A percentile compares a stretch with the other conserved stretches of the same genome.
Conservation (phyloP, 2,113 vertebrate species). For the Macaca nemestrina region DNA sequence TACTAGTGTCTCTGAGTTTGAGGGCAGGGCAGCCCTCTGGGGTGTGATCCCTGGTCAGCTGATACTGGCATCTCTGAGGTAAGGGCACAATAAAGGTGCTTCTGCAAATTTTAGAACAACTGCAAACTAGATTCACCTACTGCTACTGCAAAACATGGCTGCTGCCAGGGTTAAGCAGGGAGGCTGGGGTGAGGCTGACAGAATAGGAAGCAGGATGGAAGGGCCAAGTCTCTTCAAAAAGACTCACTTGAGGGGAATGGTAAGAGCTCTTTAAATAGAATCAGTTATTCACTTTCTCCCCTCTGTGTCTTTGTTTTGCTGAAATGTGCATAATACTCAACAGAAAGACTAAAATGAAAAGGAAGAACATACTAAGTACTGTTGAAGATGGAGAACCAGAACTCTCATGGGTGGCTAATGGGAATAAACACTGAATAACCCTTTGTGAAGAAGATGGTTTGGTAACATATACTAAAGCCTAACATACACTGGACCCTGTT, state of each 20-base stretch:
- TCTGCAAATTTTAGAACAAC: background rate
- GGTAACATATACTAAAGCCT: background rate
- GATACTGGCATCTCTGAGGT: background rate
- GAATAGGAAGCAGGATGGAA: background rate
- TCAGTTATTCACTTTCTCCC: background rate
- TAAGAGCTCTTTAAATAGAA: background rate
- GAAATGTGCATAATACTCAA: background rate
- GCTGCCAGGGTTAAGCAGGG: background rate
- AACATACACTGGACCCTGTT: background rate
- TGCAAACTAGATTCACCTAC: background rate
- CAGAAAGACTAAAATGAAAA: conserved; percentile 1
- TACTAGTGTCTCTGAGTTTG: background rate
- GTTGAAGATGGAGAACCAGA: background rate
- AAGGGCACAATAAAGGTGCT: background rate
- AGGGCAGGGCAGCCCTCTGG: background rate
- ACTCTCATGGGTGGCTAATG: background rate
- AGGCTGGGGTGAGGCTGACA: background rate
- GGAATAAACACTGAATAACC: background rate
- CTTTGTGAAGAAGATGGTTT: background rate
- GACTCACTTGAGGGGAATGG: background rate
- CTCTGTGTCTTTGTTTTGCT: background rate
- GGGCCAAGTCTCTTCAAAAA: background rate
- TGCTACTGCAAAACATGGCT: background rate
- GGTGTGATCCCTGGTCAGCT: background rate
- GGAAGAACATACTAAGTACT: background rate